phyloP scores from a whole-genome alignment of 2,113 vertebrate species.

The Talpa occidentalis region DNA sequence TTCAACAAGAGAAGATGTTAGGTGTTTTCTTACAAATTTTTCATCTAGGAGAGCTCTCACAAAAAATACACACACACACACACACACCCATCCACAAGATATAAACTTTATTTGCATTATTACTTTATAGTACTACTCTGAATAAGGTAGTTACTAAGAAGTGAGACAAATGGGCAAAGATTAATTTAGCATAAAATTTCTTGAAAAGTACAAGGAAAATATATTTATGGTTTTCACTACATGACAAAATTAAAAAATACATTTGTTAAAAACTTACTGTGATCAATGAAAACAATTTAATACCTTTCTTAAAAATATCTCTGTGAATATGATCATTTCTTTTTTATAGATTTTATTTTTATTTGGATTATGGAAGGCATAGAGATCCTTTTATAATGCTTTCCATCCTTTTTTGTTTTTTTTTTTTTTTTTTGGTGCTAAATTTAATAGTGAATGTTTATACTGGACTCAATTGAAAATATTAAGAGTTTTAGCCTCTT shows the following conservation, averaged over 20 bases:
- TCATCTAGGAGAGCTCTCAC: background rate
- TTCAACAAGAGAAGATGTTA: constrained; percentile 59
- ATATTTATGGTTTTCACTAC: background rate
- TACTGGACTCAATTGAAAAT: background rate
- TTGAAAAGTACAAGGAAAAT: background rate
- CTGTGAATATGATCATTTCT: background rate
- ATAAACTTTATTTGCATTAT: background rate
- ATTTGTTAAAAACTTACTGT: constrained; percentile 35
- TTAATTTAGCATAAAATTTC: constrained; percentile 52
- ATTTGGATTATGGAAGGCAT: background rate
- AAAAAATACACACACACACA: background rate
- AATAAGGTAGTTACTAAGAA: constrained; percentile 31
- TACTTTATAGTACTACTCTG: background rate
- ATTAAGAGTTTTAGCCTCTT: background rate
- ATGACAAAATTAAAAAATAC: background rate
- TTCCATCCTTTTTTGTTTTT: background rate
- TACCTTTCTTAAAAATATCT: background rate
- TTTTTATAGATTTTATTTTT: background rate
- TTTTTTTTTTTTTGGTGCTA: background rate
- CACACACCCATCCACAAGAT: background rate
- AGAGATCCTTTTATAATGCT: background rate
- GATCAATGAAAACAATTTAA: constrained; percentile 18
- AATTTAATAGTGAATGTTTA: constrained; percentile 22
- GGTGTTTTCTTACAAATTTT: constrained; percentile 24
- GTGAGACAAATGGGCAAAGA: background rate